phyloP scores from a whole-genome alignment of 1,140 invertebrate genomes.

The Cydia strobilella region DNA sequence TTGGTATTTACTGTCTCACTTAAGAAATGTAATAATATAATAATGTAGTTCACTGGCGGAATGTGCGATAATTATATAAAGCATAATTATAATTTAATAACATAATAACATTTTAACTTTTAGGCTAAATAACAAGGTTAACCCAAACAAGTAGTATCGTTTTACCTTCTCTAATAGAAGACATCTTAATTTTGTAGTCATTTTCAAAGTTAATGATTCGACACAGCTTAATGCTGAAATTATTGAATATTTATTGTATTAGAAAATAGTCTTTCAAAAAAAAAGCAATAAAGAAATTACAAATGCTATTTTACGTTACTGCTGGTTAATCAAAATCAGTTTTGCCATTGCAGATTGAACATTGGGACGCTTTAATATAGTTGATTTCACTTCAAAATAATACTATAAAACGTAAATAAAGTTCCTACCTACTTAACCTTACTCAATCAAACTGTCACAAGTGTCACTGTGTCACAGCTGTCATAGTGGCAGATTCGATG shows the following conservation, averaged over 20 bases:
- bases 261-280: slow-evolving; percentile 1
- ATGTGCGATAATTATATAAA: neutral
- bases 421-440: too few species aligned
- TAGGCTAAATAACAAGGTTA: neutral
- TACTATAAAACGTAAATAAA: neutral
- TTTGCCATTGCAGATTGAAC: neutral
- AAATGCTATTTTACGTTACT: neutral
- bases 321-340: neutral
- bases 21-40: neutral
- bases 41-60: neutral
- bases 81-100: neutral
- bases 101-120: neutral
- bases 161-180: slow-evolving; percentile 19
- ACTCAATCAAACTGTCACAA: too few species aligned
- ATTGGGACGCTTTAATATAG: neutral
- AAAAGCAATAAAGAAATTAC: neutral
- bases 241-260: slow-evolving; percentile 2
- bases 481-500: too few species aligned
- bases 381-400: neutral
- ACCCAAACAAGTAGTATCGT: neutral
- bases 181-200: slow-evolving; percentile 18
- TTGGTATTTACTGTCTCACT: neutral
- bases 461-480: too few species aligned
- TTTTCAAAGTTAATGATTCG: neutral
- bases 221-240: neutral